Base-by-base conservation (phyloP, 2,797 vertebrate species). In the Propithecus deckenii region DNA sequence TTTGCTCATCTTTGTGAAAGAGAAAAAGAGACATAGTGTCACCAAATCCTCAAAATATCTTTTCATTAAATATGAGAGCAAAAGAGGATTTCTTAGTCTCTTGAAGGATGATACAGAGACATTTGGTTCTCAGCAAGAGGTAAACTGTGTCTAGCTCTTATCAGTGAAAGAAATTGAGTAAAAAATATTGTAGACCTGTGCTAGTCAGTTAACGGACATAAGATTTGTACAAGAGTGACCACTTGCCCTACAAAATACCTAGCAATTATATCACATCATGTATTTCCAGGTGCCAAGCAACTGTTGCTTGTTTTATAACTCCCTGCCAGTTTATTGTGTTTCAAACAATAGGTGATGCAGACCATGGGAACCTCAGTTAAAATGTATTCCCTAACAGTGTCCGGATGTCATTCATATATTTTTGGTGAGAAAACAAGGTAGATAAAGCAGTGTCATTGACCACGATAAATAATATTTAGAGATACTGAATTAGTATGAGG, bases 321-420 rank as follows among this genome's bases (percentile, higher is more conserved):
- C 87, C 32, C 88, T 97, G 96, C 97, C 97, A 97, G 86, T 88
- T 95, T 96, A 99, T 99, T 98, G 97, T 98, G 95, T 97, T 98
- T 92, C 84, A 89, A 98, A 99, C 98, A 99, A 99, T 98, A 97
- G 98, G 30, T 78, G 78, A 91, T 97, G 94, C 67, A 71, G 94
- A 46, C 57, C 99, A 98, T 99, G 99, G 99, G 99, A 99, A 99
- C 98, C 84, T 80, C 90, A 86, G 96, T 76, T 80, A 89, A 81
- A 91, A 94, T 97, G 98, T 98, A 98, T 98, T 99, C 99, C 98
- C 98, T 98, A 59, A 96, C 98, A 98, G 98, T 98, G 98, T 98
- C 97, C 98, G 98, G 99, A 99, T 99, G 98, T 99, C 98, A 95
- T 4, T 95, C 69, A 79, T 91, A 75, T 35, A 80, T 96, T 48